These are phyloP conservation scores for Erynnis tages DNA, from an alignment of 2,888 invertebrate species.

Conservation along the genomic window DNA sequence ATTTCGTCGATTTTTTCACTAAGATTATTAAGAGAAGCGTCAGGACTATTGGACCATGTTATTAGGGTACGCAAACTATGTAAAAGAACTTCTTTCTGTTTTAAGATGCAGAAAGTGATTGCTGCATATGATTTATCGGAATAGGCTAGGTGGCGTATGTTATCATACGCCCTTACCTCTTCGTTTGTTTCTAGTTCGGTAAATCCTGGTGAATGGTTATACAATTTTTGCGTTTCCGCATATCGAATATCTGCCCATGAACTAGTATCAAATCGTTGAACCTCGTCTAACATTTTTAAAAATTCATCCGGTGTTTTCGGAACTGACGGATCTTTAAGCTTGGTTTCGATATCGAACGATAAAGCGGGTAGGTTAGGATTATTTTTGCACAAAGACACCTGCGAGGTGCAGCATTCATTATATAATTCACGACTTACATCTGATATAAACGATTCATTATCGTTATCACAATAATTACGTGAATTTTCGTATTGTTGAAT, in stretches of 20 bases:
- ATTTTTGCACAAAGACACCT: too few relatives aligned
- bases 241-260: conserved; percentile 30
- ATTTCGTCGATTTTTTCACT: conserved; percentile 1
- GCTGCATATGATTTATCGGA: conserved; percentile 34
- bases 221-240: conserved; percentile 28
- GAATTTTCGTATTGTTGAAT: too few relatives aligned
- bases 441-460: too few relatives aligned
- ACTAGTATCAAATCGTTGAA: conserved; percentile 12
- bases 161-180: conserved; percentile 33
- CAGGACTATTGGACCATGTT: conserved; percentile 9
- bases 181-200: conserved; percentile 26
- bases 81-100: conserved; percentile 31
- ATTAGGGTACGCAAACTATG: conserved; percentile 29
- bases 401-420: too few relatives aligned
- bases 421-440: too few relatives aligned
- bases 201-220: conserved; percentile 31
- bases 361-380: too few relatives aligned
- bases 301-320: neutral
- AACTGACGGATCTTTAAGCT: neutral
- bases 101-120: conserved; percentile 32
- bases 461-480: too few relatives aligned
- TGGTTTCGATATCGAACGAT: conserved; percentile 4
- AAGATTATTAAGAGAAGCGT: neutral
- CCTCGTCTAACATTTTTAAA: conserved; percentile 1
- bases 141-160: conserved; percentile 27